Conservation (phyloP, 2,797 vertebrate species). For the Gallinago nigripennis region DNA sequence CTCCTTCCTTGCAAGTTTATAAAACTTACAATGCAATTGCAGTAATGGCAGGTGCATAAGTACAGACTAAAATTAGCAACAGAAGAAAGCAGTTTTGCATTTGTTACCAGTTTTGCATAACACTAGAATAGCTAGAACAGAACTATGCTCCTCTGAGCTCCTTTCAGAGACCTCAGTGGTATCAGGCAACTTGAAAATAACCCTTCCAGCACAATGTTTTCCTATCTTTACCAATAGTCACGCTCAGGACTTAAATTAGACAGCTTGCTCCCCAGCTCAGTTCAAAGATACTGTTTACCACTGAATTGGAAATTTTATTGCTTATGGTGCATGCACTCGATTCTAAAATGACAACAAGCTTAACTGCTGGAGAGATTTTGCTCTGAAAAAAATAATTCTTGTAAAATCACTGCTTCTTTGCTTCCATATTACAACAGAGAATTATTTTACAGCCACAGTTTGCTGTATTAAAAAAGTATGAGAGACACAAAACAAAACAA, state of each 20-base stretch:
- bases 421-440: not conserved
- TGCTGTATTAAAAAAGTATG: not conserved
- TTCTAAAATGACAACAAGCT: conserved; percentile 12
- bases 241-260: conserved; percentile 11
- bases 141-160: not conserved
- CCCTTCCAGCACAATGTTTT: not conserved
- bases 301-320: conserved; percentile 33
- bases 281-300: conserved; percentile 9
- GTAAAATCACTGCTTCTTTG: not conserved
- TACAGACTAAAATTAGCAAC: conserved; percentile 38
- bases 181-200: conserved; percentile 17
- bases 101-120: not conserved
- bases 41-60: conserved; percentile 1
- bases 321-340: not conserved
- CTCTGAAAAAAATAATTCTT: not conserved
- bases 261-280: not conserved
- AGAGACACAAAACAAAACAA: not conserved
- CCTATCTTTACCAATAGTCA: not conserved
- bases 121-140: not conserved
- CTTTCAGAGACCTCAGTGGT: not conserved
- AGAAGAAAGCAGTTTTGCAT: conserved; percentile 18
- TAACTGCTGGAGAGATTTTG: not conserved
- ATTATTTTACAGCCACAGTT: not conserved
- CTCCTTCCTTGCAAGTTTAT: not conserved
- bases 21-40: conserved; percentile 28